A percentile compares a stretch with the other conserved stretches of the same genome.
Conservation (phyloP, 1,140 invertebrate genomes). For the Neodiprion virginianus region DNA sequence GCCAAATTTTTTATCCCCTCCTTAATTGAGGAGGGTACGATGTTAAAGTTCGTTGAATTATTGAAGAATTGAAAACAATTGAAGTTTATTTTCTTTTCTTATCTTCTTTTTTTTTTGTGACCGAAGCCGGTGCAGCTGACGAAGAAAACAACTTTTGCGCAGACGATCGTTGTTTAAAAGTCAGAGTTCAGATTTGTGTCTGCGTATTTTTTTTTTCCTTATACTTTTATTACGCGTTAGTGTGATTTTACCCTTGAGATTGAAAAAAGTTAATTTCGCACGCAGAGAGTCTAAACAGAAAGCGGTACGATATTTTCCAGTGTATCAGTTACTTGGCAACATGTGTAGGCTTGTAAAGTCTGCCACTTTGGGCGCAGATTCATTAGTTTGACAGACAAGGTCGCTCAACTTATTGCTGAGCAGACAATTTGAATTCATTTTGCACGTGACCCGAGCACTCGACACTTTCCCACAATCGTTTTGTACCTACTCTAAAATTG, state of each 20-base stretch:
- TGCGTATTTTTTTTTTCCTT: too few relatives aligned
- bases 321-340: too few relatives aligned
- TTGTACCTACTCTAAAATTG: background rate
- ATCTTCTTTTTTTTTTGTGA: background rate
- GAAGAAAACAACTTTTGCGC: background rate
- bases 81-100: background rate
- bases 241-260: too few relatives aligned
- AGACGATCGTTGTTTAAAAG: background rate
- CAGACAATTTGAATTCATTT: constrained; percentile 1
- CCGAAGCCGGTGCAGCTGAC: background rate
- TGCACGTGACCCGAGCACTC: background rate
- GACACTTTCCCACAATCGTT: constrained; percentile 10
- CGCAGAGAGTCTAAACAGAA: too few relatives aligned
- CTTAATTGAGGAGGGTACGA: too few relatives aligned
- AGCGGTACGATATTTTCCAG: too few relatives aligned
- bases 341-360: too few relatives aligned
- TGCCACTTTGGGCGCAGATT: background rate
- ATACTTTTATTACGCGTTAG: too few relatives aligned
- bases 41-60: too few relatives aligned
- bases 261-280: too few relatives aligned
- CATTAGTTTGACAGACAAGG: constrained; percentile 15
- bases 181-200: background rate
- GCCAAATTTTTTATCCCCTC: background rate
- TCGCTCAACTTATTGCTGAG: background rate
- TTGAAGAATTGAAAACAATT: background rate